These are phyloP conservation scores for Halocaridina rubra DNA, from an alignment of 2,888 invertebrate genomes.

Conservation along the genomic window DNA sequence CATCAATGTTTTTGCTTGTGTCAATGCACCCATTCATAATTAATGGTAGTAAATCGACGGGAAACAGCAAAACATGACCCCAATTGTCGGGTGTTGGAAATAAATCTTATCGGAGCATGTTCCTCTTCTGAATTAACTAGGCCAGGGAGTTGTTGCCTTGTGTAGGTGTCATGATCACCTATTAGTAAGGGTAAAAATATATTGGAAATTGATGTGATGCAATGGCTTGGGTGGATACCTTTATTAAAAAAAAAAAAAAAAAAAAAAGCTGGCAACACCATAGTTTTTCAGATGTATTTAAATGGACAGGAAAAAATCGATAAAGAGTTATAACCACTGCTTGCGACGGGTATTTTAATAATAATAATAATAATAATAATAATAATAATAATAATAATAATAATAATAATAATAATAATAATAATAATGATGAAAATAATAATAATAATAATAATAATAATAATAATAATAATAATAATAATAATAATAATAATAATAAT, in stretches of 20 bases:
- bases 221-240: background rate
- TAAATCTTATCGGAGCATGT: conserved; percentile 45
- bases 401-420: no score
- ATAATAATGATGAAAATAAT: no score
- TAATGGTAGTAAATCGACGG: conserved; percentile 26
- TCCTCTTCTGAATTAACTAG: conserved; percentile 42
- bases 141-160: conserved; percentile 24
- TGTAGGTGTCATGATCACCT: conserved; percentile 19
- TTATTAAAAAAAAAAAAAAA: background rate
- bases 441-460: no score
- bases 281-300: background rate
- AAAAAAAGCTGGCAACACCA: background rate
- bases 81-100: conserved; percentile 34
- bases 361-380: no score
- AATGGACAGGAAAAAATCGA: no score
- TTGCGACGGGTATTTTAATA: no score
- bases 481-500: no score
- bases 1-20: conserved; percentile 14
- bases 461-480: no score
- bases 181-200: conserved; percentile 12
- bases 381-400: no score
- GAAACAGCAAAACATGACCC: conserved; percentile 41
- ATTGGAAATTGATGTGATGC: background rate
- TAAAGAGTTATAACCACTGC: no score
- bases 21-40: conserved; percentile 14